Evolutionary conservation across 2,888 invertebrate species (phyloP), one percentile per base, ranked within the genome.

Genomic region (Plebejus argus): DNA sequence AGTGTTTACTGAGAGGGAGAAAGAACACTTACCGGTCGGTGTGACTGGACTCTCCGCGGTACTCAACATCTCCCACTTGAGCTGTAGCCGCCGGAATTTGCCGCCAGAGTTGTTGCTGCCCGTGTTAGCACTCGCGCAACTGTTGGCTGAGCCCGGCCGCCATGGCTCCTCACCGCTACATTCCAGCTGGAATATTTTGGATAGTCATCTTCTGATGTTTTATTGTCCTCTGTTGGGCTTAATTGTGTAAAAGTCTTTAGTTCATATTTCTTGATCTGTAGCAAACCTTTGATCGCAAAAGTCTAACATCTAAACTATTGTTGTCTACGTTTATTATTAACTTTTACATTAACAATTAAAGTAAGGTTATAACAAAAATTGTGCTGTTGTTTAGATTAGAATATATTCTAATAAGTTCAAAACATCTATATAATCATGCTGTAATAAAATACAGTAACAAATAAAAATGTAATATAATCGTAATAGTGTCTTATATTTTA

Each of bases 31-130:
- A 93, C 94, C 93, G 82, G 94, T 91, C 8, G 94, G 94, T 0
- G 91, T 89, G 49, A 83, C 83, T 2, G 93, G 92, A 79, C 90
- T 93, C 80, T 94, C 94, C 0, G 91, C 93, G 79, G 90, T 91
- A 82, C 96, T 96, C 81, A 97, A 93, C 91, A 96, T 95, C 86
- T 97, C 97, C 97, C 97, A 97, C 85, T 97, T 97, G 85, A 96
- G 95, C 85, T 97, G 97, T 79, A 97, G 90, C 81, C 96, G 95
- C 33, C 96, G 95, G 91, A 97, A 97, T 85, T 97, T 96, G 79
- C 95, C 95, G 12, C 96, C 96, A 7, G 96, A 95, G 82, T 92
- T 88, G 82, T 89, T 90, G 84, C 91, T 92, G 28, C 96, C 88
- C 1, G 92, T 91, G 81, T 90, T 89, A 20, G 85, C 90, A 81